A percentile compares a stretch with the other conserved stretches of the same genome.
Evolutionary conservation across 2,113 vertebrate genomes (phyloP).

Genomic region (Tetrao urogallus): DNA sequence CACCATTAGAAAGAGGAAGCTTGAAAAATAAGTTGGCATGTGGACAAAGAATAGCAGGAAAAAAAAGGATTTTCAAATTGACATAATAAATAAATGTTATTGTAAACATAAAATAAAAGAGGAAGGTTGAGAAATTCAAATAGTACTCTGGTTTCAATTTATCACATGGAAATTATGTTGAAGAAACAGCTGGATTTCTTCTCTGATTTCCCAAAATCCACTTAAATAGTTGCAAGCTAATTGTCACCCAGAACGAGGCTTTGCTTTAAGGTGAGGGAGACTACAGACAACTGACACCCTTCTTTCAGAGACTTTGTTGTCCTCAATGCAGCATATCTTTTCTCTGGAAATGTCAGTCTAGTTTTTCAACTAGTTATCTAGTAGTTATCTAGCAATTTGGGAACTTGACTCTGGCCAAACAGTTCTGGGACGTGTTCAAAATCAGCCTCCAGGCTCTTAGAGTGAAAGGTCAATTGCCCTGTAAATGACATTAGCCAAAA

Average conservation of each 20-base stretch:
- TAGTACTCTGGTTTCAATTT: background rate
- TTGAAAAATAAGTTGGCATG: background rate
- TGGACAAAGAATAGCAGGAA: background rate
- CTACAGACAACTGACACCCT: background rate
- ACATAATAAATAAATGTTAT: background rate
- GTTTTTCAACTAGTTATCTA: background rate
- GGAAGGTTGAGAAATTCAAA: background rate
- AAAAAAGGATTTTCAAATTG: background rate
- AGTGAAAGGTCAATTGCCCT: background rate
- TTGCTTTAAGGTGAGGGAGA: background rate
- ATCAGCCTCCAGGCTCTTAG: background rate
- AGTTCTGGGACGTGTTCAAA: background rate
- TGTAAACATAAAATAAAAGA: background rate
- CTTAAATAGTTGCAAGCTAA: background rate
- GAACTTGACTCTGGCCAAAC: background rate
- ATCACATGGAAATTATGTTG: background rate
- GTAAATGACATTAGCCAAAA: background rate
- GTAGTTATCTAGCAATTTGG: background rate
- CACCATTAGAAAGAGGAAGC: background rate
- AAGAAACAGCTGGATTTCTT: background rate
- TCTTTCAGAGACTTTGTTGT: background rate
- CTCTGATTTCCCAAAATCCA: background rate
- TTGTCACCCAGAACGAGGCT: background rate
- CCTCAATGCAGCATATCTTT: background rate
- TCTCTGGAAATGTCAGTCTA: background rate